Conservation (phyloP, 2,113 vertebrate genomes). For the Scomber colias region DNA sequence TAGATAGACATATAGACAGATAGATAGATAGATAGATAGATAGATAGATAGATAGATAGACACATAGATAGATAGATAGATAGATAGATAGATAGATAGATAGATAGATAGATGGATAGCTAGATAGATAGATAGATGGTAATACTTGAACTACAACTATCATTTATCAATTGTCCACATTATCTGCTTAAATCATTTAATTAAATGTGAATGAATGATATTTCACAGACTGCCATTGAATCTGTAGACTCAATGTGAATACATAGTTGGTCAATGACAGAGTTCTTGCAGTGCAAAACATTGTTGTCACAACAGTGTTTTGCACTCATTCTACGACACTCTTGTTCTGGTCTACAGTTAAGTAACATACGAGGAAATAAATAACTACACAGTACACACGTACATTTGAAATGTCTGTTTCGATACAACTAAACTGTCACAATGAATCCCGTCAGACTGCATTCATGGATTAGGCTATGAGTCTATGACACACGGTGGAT, state of each 20-base stretch:
- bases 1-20: no score
- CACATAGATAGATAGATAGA: no score
- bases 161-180: neutral
- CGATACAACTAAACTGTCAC: neutral
- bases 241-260: neutral
- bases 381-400: neutral
- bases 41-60: no score
- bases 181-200: neutral
- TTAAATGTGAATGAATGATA: neutral
- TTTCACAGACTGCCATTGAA: slow-evolving; percentile 11
- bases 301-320: neutral
- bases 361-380: neutral
- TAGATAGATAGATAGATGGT: no score
- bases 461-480: neutral
- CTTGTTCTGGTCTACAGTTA: neutral
- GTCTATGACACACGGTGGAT: neutral
- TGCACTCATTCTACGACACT: no score
- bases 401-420: no score
- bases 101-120: no score
- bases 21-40: no score
- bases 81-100: no score
- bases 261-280: slow-evolving; percentile 1
- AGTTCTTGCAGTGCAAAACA: neutral
- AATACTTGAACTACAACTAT: no score
- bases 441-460: slow-evolving; percentile 23